These are phyloP conservation scores for Engystomops pustulosus DNA, from an alignment of 2,113 vertebrate species.

Conservation along the genomic window DNA sequence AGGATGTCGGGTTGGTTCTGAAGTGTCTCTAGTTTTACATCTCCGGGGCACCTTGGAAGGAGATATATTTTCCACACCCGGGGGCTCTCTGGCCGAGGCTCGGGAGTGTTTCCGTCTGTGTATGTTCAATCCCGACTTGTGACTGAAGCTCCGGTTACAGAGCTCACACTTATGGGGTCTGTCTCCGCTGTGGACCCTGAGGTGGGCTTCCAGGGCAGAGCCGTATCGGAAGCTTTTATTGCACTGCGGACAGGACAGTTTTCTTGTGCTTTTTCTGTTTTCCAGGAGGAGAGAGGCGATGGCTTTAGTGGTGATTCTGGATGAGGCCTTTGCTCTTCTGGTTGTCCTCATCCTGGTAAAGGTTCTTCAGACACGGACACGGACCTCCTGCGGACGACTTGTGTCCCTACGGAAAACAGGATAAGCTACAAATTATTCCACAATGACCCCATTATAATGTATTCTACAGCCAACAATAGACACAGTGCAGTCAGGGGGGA, in stretches of 20 bases:
- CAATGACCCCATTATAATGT: too few relatives aligned
- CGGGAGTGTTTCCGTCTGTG: constrained; percentile 33
- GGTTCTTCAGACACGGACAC: not conserved
- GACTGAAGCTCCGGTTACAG: constrained; percentile 5
- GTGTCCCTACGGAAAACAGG: not conserved
- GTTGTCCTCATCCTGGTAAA: not conserved
- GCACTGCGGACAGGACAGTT: constrained; percentile 39
- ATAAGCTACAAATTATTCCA: too few relatives aligned
- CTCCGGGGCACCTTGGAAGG: too few relatives aligned
- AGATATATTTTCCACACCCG: not conserved
- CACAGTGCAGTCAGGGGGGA: too few relatives aligned
- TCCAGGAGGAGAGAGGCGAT: not conserved
- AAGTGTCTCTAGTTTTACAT: too few relatives aligned
- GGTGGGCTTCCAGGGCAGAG: constrained; percentile 43
- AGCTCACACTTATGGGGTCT: constrained; percentile 46
- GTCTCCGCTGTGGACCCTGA: constrained; percentile 45
- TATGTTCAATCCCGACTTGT: constrained; percentile 23
- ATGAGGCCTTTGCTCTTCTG: constrained; percentile 7
- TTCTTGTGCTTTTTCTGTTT: constrained; percentile 6
- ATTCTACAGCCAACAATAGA: too few relatives aligned
- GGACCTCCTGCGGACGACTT: not conserved
- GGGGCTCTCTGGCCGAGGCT: too few relatives aligned
- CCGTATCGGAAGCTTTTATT: constrained; percentile 34
- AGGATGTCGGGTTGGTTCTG: too few relatives aligned
- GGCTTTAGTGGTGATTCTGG: not conserved